Base-by-base conservation (phyloP, 2,888 invertebrate genomes). In the Thereva nobilitata region DNA sequence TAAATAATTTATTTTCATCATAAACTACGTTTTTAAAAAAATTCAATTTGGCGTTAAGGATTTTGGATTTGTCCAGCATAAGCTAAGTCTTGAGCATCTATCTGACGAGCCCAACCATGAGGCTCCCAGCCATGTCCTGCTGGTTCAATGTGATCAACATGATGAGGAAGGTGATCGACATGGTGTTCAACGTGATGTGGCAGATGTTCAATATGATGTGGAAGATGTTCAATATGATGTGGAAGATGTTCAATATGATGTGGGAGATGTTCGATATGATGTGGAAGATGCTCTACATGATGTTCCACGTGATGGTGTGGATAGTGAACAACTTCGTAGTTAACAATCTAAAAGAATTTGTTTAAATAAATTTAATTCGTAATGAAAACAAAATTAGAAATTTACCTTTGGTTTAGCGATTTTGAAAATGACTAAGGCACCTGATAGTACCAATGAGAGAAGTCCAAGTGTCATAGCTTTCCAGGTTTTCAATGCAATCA, bases 401-500 rank as follows among this genome's bases (percentile, higher is more conserved):
- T 55, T 73, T 73, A 83, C 89, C 83, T 93, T 93, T 67, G 93
- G 93, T 76, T 92, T 92, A 73, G 92, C 89, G 77, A 93, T 86
- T 82, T 92, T 92, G 83, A 93, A 93, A 78, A 93, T 90, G 61
- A 93, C 85, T 85, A 93, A 86, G 67, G 93, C 93, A 71, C 91
- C 92, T 71, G 93, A 92, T 53, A 93, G 83, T 35, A 93, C 93
- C 76, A 93, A 82, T 3, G 93, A 93, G 68, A 93, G 86, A 4
- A 93, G 86, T 69, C 92, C 93, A 72, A 93, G 84, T 6, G 93
- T 93, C 73, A 93, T 83, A 49, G 93, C 93, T 79, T 93, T 93
- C 93, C 93, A 93, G 10, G 93, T 92, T 80, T 93, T 93, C 66
- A 93, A 83, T 0, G 93, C 93, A 75, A 93, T 93, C 67, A 93